Base-by-base conservation (phyloP, 2,888 invertebrate species). In the Trypoxylon attenuatum region DNA sequence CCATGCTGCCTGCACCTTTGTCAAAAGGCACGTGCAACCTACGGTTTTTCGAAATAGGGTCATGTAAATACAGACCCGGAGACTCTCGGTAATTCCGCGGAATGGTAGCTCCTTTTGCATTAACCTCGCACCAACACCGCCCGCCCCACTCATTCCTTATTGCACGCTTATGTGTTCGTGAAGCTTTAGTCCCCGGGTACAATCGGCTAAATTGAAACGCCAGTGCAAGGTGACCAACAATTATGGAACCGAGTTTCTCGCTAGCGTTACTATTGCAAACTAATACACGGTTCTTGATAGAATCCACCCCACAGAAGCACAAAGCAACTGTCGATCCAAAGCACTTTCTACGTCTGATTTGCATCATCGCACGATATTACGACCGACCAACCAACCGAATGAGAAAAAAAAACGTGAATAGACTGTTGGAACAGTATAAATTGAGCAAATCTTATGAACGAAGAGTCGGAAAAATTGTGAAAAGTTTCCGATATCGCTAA, bases 21-120 rank as follows among this genome's bases (percentile, higher is more conserved):
- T 33, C 19, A 43, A 43, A 43, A 23, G 22, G 8, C 25, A n/a
- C 22, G 58, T 47, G 45, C 27, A 13, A 19, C 13, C 16, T 13
- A 25, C 15, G 62, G 41, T 43, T 59, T 49, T 23, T 18, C 53
- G 38, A 59, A 63, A 63, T 59, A 45, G 39, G 65, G 39, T 53
- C 49, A 22, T 59, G 23, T 45, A 54, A 43, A 59, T 63, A 49
- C 53, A 38, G 43, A 42, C 21, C 23, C 41, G 15, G 23, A 22
- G 27, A 15, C 45, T 15, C 58, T 10, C n/a, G 33, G 52, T 47
- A 58, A 58, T 62, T 58, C 52, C 29, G 42, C 39, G 45, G 51
- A 51, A 62, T 33, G n/a, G 33, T 33, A 22, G 50, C 57, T 25
- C 57, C 22, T 45, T 39, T 51, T 57, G 38, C 43, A 25, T 57